These are phyloP conservation scores for Psammodynastes pulverulentus DNA, from an alignment of 2,113 vertebrate species.

Conservation along the genomic window DNA sequence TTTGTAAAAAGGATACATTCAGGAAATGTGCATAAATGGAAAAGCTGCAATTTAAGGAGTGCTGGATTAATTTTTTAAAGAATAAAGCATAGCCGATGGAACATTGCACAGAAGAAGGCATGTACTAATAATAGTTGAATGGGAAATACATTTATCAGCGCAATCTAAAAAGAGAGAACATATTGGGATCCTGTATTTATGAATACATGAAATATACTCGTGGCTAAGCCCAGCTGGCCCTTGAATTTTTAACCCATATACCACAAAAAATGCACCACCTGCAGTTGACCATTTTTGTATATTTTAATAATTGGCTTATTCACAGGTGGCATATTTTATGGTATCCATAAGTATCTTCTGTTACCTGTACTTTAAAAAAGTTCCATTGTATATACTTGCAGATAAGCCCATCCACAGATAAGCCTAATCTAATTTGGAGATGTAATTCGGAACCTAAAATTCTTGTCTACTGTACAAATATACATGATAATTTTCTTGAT, in stretches of 20 bases:
- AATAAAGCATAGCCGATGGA: background rate
- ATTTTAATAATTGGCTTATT: background rate
- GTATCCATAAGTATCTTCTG: background rate
- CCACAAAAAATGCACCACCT: background rate
- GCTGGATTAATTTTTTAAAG: background rate
- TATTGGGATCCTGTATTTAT: background rate
- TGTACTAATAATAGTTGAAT: background rate
- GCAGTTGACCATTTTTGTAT: background rate
- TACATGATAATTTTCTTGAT: background rate
- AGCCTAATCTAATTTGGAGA: background rate
- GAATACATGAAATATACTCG: background rate
- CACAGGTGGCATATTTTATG: background rate
- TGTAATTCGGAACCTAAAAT: background rate
- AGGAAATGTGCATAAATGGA: background rate
- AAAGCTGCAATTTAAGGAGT: background rate
- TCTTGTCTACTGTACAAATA: background rate
- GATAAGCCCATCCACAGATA: background rate
- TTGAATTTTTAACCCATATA: background rate
- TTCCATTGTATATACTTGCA: background rate
- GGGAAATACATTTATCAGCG: background rate
- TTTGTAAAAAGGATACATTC: background rate
- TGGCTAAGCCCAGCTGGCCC: background rate
- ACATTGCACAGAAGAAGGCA: background rate
- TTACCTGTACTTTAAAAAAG: background rate
- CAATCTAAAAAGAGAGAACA: background rate